Evolutionary conservation across 2,888 invertebrate genomes (phyloP), one percentile per base, ranked within the genome.

Genomic region (Coecobrya sp.): DNA sequence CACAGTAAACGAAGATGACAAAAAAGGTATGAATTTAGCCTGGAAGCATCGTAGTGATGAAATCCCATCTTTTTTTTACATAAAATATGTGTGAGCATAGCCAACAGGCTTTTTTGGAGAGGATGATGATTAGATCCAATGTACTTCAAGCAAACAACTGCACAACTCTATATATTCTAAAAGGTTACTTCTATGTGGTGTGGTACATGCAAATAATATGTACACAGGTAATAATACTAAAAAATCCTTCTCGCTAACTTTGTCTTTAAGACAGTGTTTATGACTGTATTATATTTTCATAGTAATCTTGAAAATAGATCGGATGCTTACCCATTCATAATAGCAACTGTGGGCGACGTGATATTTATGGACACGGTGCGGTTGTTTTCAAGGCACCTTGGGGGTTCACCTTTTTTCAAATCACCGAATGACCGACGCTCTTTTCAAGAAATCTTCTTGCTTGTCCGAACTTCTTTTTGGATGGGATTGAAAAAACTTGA

Each of bases 11-110:
- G 62, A 76, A 19, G 91, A 91, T 49, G 91, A 91, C 91, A 86
- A 91, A 91, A 86, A 91, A 91, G 90, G 90, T 79, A 90, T 49
- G 79, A 65, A 91, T 81, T 91, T 86, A 86, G 91, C 91, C 91
- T 86, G 79, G 91, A 68, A 91, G 91, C 84, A 68, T 45, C 42
- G 42, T 88, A 49, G 73, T 86, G 91, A 82, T 89, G 89, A 91
- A 91, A 91, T 86, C 79, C 85, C 90, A 90, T 85, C 70, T 89
- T 90, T 90, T 76, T 79, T 76, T 79, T 10, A 36, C 89, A 79
- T 90, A 90, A 90, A 90, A 90, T 85, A 85, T 85, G 65, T 70
- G 52, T 70, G 36, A 62, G 85, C 76, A 85, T 13, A 59, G 70
- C 90, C 85, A 90, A 76, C 22, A 84, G 73, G 84, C 45, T 11